These are phyloP conservation scores for Hirtodrosophila confusa DNA, from an alignment of 2,888 invertebrate genomes.

Conservation along the genomic window DNA sequence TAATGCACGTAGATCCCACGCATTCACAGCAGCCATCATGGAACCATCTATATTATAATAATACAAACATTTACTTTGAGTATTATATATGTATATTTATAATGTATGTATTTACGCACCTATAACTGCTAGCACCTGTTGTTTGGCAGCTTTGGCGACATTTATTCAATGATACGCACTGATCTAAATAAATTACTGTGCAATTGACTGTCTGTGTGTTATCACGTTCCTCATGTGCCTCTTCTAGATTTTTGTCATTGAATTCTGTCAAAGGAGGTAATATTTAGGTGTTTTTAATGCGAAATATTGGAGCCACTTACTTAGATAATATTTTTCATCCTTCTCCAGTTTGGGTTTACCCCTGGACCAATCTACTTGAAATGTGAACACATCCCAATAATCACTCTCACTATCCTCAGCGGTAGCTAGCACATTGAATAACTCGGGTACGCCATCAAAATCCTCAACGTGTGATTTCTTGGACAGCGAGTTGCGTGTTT, in stretches of 20 bases:
- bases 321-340: constrained; percentile 89
- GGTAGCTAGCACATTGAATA: constrained; percentile 91
- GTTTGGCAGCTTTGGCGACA: constrained; percentile 90
- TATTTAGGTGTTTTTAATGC: background rate
- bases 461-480: constrained; percentile 94
- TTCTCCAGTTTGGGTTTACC: constrained; percentile 87
- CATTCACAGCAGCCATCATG: constrained; percentile 98
- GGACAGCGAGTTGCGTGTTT: constrained; percentile 89
- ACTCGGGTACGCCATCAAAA: constrained; percentile 91
- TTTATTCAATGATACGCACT: constrained; percentile 94
- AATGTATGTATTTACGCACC: constrained; percentile 58
- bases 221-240: constrained; percentile 76
- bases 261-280: constrained; percentile 85
- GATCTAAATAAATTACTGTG: constrained; percentile 95
- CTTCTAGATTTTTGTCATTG: constrained; percentile 87
- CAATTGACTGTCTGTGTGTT: constrained; percentile 91
- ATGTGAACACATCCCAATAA: constrained; percentile 94
- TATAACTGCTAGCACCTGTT: constrained; percentile 84
- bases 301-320: constrained; percentile 85
- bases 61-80: background rate
- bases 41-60: constrained; percentile 88
- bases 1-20: constrained; percentile 93
- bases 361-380: constrained; percentile 87
- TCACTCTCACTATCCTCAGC: constrained; percentile 87
- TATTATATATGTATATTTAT: background rate